phyloP scores from a whole-genome alignment of 2,113 vertebrate genomes.

The Sus scrofa region DNA sequence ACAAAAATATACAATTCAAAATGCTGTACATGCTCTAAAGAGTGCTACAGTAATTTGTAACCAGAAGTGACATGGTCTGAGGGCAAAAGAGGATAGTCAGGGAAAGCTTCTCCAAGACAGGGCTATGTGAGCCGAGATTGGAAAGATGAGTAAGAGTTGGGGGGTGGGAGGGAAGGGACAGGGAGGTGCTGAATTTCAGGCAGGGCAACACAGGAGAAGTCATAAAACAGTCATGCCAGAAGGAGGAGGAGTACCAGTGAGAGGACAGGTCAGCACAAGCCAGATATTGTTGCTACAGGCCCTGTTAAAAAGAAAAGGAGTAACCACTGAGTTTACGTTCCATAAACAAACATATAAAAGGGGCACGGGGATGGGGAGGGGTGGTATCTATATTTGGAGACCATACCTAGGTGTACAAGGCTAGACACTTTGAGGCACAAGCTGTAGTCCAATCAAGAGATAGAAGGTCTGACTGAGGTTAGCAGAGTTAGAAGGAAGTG shows the following conservation, averaged over 20 bases:
- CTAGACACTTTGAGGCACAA: neutral
- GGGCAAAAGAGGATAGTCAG: neutral
- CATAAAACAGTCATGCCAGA: neutral
- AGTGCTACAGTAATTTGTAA: neutral
- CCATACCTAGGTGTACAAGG: neutral
- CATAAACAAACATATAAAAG: neutral
- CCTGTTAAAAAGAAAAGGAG: neutral
- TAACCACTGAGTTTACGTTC: neutral
- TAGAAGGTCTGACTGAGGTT: neutral
- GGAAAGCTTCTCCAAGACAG: neutral
- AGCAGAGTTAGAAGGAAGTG: neutral
- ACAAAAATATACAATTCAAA: neutral
- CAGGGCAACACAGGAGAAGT: neutral
- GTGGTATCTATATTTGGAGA: neutral
- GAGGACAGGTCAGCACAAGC: neutral
- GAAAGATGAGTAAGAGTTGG: neutral
- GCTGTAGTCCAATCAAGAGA: neutral
- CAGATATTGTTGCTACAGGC: neutral
- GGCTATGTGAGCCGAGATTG: neutral
- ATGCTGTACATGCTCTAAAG: neutral
- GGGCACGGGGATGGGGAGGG: no score
- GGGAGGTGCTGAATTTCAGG: neutral
- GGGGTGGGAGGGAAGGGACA: fast-evolving
- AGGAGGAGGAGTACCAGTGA: neutral
- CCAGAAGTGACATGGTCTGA: neutral